Percentiles rank a stretch among this genome's conserved stretches.
Conservation (phyloP, 2,888 invertebrate genomes). For the Opisthograptis luteolata region DNA sequence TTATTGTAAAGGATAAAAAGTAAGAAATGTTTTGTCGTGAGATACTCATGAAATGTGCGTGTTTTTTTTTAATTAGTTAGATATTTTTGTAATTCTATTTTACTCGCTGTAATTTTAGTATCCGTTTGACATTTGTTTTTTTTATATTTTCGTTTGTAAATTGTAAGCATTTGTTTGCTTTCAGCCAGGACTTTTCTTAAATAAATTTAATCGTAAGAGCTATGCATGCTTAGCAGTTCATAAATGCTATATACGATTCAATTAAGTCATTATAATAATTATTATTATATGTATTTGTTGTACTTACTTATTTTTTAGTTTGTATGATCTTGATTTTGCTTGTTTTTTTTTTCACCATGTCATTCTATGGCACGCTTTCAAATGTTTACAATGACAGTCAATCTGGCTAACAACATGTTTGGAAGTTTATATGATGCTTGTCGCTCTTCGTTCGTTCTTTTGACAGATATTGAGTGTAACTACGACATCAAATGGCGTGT, state of each 20-base stretch:
- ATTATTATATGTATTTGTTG: conserved; percentile 77
- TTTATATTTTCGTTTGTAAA: conserved; percentile 73
- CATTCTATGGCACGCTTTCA: conserved; percentile 82
- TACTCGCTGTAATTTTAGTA: conserved; percentile 38
- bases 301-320: conserved; percentile 81
- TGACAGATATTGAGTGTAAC: background rate
- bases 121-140: conserved; percentile 49
- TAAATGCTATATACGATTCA: conserved; percentile 74
- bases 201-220: conserved; percentile 68
- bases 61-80: conserved; percentile 51
- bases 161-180: conserved; percentile 85
- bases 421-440: conserved; percentile 69
- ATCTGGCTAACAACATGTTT: conserved; percentile 48
- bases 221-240: conserved; percentile 84
- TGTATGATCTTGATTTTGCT: conserved; percentile 62
- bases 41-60: conserved; percentile 62
- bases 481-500: too few relatives aligned
- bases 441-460: background rate
- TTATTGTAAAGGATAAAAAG: conserved; percentile 36
- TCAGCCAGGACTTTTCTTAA: conserved; percentile 61
- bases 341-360: conserved; percentile 68
- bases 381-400: conserved; percentile 79
- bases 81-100: conserved; percentile 46
- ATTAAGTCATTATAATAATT: conserved; percentile 54
- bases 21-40: conserved; percentile 50